phyloP scores from a whole-genome alignment of 2,888 invertebrate species.

The Cheilosia vulpina region DNA sequence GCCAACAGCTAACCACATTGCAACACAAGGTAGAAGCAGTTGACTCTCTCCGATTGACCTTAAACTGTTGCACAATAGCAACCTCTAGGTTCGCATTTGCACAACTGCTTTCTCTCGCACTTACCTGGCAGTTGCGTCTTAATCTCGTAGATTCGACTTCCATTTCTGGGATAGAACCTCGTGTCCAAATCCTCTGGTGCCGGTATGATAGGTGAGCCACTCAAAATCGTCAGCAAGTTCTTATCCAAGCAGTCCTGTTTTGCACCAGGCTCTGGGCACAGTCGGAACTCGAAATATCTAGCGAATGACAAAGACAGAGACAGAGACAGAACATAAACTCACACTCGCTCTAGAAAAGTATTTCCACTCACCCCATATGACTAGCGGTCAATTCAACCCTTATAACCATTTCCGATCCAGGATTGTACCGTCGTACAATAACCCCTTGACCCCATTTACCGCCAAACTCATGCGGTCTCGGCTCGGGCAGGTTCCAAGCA shows the following conservation, averaged over 20 bases:
- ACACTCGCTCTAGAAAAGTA: too few relatives aligned
- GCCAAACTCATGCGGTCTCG: slow-evolving; percentile 92
- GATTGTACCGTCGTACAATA: slow-evolving; percentile 91
- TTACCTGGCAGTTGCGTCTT: slow-evolving; percentile 86
- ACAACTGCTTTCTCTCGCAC: background rate
- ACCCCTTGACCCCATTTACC: slow-evolving; percentile 93
- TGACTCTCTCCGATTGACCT: background rate
- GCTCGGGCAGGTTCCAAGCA: slow-evolving; percentile 89
- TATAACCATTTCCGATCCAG: slow-evolving; percentile 87
- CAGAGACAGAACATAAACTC: slow-evolving; percentile 7
- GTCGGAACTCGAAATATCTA: slow-evolving; percentile 91
- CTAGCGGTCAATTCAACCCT: slow-evolving; percentile 94
- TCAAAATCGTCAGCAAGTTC: slow-evolving; percentile 86
- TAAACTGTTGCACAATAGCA: background rate
- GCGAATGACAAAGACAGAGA: slow-evolving; percentile 32
- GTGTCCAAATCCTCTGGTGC: slow-evolving; percentile 84
- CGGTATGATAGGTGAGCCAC: slow-evolving; percentile 82
- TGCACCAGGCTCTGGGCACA: slow-evolving; percentile 89
- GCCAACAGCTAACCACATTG: background rate
- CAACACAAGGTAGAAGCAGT: background rate
- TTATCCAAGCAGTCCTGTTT: slow-evolving; percentile 92
- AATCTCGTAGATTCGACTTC: slow-evolving; percentile 91
- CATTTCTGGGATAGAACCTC: slow-evolving; percentile 90
- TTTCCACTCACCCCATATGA: slow-evolving; percentile 87
- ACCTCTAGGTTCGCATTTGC: background rate